Base-by-base conservation (phyloP, 1,140 invertebrate species). In the Halictus rubicundus region DNA sequence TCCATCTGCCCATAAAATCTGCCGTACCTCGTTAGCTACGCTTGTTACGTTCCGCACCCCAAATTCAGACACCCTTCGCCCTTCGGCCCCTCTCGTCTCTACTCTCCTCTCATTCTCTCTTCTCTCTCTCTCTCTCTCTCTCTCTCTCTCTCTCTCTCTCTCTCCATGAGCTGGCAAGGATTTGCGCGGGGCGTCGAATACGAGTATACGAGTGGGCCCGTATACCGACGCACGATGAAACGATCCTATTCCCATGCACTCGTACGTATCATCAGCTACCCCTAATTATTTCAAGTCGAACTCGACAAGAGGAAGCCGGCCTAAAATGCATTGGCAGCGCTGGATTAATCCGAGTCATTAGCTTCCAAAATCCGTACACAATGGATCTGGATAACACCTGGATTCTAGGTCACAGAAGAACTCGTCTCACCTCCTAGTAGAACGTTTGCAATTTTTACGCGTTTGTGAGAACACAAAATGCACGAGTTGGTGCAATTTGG, bases 1-100 rank as follows among this genome's bases (percentile, higher is more conserved):
- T 91, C 88, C 90, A 91, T 92, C 91, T 91, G 90, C 85, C 89
- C 90, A 88, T 91, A 91, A 92, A 92, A 92, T 91, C 91, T 90
- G 87, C 88, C 77, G 88, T 87, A 90, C 88, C 91, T 92, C 91
- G 91, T 92, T 92, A 92, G 90, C 89, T 66, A 91, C 88, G 91
- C 91, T 92, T 91, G 90, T 92, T 92, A 91, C 86, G 84, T 86
- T 84, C 79, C 82, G 83, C 86, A 84, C 82, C 88, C 86, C 85
- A 87, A 89, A 88, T 88, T 83, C 83, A 82, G 68, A 25, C 68
- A 25, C 32, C 37, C 70, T 75, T 63, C 54, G 1, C 68, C 68
- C 80, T 68, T 59, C 60, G 19, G 32, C 72, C 57, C 42, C 14
- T 37, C 39, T 42, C 39, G 8, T 42, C 42, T 46, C 9, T 46